Evolutionary conservation across 2,113 vertebrate species (phyloP).

Genomic region (Malurus melanocephalus): DNA sequence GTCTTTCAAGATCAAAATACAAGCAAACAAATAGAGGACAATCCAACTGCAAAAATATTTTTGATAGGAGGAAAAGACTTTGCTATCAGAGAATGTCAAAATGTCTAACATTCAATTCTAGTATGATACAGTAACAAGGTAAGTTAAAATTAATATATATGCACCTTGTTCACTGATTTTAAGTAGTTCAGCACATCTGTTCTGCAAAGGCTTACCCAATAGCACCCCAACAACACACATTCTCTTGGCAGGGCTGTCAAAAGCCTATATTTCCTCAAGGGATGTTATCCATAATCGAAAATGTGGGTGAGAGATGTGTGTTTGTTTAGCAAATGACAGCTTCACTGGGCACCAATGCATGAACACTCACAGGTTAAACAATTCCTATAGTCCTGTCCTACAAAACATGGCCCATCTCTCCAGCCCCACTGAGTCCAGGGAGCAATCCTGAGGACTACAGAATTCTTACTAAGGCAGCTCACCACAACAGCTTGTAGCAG

Average conservation of each 20-base stretch:
- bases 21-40: conserved; percentile 27
- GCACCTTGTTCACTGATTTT: neutral
- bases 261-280: neutral
- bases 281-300: neutral
- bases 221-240: neutral
- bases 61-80: conserved; percentile 26
- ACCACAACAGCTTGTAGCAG: neutral
- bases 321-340: neutral
- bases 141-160: neutral
- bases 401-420: neutral
- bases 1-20: conserved; percentile 44
- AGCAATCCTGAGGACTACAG: neutral
- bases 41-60: conserved; percentile 35
- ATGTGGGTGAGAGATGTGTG: neutral
- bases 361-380: neutral
- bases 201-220: neutral
- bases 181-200: neutral
- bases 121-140: neutral
- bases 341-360: neutral
- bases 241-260: neutral
- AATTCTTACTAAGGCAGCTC: neutral
- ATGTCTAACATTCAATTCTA: conserved; percentile 8
- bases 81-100: conserved; percentile 20
- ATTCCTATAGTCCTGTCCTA: neutral
- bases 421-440: neutral